phyloP scores from a whole-genome alignment of 2,797 vertebrate species.

The Phalloptychus januarius region DNA sequence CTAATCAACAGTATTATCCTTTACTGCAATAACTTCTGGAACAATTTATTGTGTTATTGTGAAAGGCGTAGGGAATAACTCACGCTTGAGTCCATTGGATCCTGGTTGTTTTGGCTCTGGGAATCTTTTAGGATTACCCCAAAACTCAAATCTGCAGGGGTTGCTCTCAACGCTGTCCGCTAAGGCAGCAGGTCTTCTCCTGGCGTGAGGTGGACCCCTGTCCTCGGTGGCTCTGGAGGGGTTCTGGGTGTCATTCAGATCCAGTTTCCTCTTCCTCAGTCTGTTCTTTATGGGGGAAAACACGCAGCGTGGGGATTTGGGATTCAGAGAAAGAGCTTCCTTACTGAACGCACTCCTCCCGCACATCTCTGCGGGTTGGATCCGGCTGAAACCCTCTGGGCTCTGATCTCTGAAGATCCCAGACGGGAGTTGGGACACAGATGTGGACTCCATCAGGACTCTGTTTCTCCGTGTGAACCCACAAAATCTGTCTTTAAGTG shows the following conservation, averaged over 20 bases:
- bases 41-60: no score
- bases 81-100: conserved; percentile 45
- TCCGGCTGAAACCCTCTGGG: not conserved
- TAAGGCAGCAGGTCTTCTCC: conserved; percentile 4
- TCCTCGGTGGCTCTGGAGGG: conserved; percentile 16
- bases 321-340: not conserved
- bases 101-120: conserved; percentile 23
- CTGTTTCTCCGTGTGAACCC: conserved; percentile 6
- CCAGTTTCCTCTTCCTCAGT: conserved; percentile 46
- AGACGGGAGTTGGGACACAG: not conserved
- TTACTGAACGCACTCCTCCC: not conserved
- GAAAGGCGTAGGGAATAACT: not conserved
- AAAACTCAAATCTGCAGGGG: not conserved
- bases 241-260: conserved; percentile 17
- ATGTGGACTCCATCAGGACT: conserved; percentile 40
- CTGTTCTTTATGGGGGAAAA: conserved; percentile 50
- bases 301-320: conserved; percentile 14
- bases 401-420: not conserved
- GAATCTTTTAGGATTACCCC: not conserved
- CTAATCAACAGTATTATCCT: no score
- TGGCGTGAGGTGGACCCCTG: not conserved
- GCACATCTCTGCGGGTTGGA: not conserved
- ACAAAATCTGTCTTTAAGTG: not conserved
- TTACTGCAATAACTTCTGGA: no score
- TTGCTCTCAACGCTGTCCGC: conserved; percentile 19